Evolutionary conservation across 2,888 invertebrate species (phyloP), one percentile per base, ranked within the genome.

Genomic region (Cataglyphis altisquamis): DNA sequence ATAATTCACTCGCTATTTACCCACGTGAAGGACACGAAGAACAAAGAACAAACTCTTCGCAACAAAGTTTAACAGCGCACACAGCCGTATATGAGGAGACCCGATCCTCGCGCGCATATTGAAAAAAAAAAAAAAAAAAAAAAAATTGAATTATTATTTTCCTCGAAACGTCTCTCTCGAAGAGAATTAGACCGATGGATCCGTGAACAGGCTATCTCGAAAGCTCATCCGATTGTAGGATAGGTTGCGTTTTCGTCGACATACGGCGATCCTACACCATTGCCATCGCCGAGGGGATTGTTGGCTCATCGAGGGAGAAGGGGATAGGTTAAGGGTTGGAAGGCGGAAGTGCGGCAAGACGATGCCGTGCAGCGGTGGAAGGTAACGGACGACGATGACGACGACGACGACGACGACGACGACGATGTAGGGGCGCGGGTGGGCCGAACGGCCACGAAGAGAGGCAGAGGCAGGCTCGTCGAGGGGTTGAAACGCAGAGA

Each of bases 331-430:
- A 91, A 92, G 92, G 92, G 91, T 92, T 90, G 91, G 87, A 90
- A 92, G 78, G 88, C 92, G 93, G 93, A 93, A 92, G 92, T 92
- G 91, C 91, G 91, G 91, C 91, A 92, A 92, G 92, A 91, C 92
- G 91, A 86, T 88, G 86, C 90, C 84, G 90, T 36, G 83, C 66
- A 63, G 68, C 86, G 89, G 84, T 89, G 88, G 88, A 89, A 87
- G 88, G 88, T 88, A 89, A 87, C 91, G 92, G 85, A 90, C 89
- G 88, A 86, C 32, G 32, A 32, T 0, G 32, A 32, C 89, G 88
- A 85, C 83, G 87, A 90, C 89, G 89, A 86, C 87, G 85, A 90
- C 88, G 89, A 86, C 85, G 85, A 90, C 88, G 89, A 86, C 87
- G 88, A 90, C 89, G 88, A 85, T 85, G 87, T 90, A 88, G 90